phyloP scores from a whole-genome alignment of 1,140 invertebrate species.

The Caenorhabditis remanei region DNA sequence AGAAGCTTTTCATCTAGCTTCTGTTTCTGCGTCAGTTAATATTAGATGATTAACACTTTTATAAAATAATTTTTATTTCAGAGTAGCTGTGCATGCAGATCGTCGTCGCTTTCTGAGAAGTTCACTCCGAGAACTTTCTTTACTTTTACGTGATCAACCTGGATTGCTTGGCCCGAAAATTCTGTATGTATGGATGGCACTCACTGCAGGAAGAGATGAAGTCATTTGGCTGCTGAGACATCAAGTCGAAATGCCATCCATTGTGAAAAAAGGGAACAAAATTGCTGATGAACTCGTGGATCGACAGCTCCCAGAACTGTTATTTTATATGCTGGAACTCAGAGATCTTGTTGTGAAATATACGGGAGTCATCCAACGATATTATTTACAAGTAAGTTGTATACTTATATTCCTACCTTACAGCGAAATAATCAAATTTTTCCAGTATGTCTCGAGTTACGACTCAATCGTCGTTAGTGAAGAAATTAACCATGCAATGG shows the following conservation, averaged over 20 bases:
- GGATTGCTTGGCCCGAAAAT: slow-evolving; percentile 88
- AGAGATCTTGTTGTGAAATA: slow-evolving; percentile 81
- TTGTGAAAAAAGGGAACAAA: slow-evolving; percentile 79
- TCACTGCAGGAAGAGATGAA: slow-evolving; percentile 95
- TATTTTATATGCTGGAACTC: slow-evolving; percentile 98
- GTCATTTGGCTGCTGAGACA: slow-evolving; percentile 79
- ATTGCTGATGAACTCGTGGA: slow-evolving; percentile 74
- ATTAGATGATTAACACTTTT: background rate
- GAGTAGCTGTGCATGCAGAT: slow-evolving; percentile 82
- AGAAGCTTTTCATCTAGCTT: background rate
- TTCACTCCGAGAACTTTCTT: slow-evolving; percentile 91
- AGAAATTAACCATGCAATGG: slow-evolving; percentile 82
- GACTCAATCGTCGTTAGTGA: slow-evolving; percentile 93
- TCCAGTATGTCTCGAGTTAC: slow-evolving; percentile 83
- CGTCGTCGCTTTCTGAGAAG: slow-evolving; percentile 94
- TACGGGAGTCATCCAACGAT: slow-evolving; percentile 95
- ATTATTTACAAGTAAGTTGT: slow-evolving; percentile 85
- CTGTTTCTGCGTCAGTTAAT: slow-evolving; percentile 1
- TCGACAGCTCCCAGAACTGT: slow-evolving; percentile 92
- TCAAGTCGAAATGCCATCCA: background rate
- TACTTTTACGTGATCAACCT: slow-evolving; percentile 96
- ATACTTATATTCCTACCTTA: background rate
- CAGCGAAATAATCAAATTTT: background rate
- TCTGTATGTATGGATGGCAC: slow-evolving; percentile 94
- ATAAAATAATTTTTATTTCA: slow-evolving; percentile 7